These are phyloP conservation scores for Pseudococcus longispinus DNA, from an alignment of 2,888 invertebrate genomes.

Conservation along the genomic window DNA sequence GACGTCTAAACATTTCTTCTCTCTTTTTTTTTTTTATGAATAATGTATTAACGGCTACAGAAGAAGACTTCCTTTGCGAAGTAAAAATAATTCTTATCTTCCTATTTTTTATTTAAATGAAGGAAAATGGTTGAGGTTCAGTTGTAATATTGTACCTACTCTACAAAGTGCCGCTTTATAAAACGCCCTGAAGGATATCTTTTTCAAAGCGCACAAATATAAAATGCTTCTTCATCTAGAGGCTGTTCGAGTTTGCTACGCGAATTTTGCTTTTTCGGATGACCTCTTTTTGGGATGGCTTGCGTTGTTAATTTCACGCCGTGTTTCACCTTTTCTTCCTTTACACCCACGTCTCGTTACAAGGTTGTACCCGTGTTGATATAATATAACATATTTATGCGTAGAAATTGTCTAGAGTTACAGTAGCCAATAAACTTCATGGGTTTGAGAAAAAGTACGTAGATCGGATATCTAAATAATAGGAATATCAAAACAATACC, in stretches of 20 bases:
- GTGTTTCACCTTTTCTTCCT: neutral
- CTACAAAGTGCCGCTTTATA: slow-evolving; percentile 29
- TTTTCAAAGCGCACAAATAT: slow-evolving; percentile 32
- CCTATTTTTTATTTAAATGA: slow-evolving; percentile 54
- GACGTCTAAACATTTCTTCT: slow-evolving; percentile 51
- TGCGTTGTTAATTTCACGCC: slow-evolving; percentile 7
- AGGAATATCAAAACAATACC: too few relatives aligned
- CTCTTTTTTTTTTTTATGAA: slow-evolving; percentile 46
- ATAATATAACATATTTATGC: neutral
- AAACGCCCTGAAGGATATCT: slow-evolving; percentile 33
- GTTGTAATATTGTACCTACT: slow-evolving; percentile 44
- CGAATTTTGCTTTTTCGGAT: slow-evolving; percentile 15
- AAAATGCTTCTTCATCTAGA: slow-evolving; percentile 6
- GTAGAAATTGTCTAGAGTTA: neutral
- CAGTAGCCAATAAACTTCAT: neutral
- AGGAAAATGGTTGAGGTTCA: slow-evolving; percentile 47
- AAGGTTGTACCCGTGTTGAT: neutral
- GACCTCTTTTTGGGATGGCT: slow-evolving; percentile 26
- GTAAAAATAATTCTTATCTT: slow-evolving; percentile 53
- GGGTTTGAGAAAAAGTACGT: too few relatives aligned
- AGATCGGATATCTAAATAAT: too few relatives aligned
- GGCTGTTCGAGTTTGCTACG: neutral
- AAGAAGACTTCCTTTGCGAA: slow-evolving; percentile 45
- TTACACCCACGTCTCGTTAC: neutral
- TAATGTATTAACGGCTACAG: slow-evolving; percentile 52